phyloP scores from a whole-genome alignment of 1,140 invertebrate species.

The Drosophila nigrodunni region DNA sequence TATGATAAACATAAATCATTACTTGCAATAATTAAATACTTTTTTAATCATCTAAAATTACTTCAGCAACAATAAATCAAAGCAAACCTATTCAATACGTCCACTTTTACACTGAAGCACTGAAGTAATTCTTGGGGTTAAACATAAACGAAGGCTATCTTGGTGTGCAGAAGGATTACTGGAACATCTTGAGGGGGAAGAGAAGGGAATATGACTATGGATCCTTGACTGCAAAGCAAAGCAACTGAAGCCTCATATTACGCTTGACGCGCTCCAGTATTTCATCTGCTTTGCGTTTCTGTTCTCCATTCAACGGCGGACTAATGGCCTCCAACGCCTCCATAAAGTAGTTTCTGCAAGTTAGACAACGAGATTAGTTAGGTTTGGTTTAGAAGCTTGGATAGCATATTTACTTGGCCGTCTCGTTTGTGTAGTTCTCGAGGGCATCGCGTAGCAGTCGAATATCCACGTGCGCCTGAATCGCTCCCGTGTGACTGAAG shows the following conservation, averaged over 20 bases:
- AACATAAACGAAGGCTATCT: not conserved
- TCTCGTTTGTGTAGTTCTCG: constrained; percentile 80
- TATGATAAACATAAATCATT: not conserved
- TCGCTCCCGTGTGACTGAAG: constrained; percentile 79
- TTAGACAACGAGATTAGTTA: not conserved
- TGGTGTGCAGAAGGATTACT: not conserved
- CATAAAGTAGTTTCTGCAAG: constrained; percentile 74
- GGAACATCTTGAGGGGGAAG: constrained; percentile 4
- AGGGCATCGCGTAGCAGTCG: constrained; percentile 74
- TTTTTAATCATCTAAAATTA: constrained; percentile 7
- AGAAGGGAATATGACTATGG: constrained; percentile 58
- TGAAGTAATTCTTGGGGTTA: not conserved
- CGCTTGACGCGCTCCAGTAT: constrained; percentile 80
- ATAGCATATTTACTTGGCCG: constrained; percentile 67
- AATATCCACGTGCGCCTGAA: constrained; percentile 82
- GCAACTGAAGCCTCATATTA: constrained; percentile 84
- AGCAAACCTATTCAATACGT: not conserved
- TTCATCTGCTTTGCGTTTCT: constrained; percentile 78
- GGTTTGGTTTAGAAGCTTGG: not conserved
- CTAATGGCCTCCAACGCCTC: constrained; percentile 84
- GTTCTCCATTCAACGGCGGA: constrained; percentile 70
- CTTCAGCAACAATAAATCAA: constrained; percentile 6
- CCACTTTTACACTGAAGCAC: not conserved
- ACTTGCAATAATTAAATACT: constrained; percentile 17
- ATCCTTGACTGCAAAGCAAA: constrained; percentile 81